Evolutionary conservation across 2,888 invertebrate genomes (phyloP).

Genomic region (Lissonota sp.): DNA sequence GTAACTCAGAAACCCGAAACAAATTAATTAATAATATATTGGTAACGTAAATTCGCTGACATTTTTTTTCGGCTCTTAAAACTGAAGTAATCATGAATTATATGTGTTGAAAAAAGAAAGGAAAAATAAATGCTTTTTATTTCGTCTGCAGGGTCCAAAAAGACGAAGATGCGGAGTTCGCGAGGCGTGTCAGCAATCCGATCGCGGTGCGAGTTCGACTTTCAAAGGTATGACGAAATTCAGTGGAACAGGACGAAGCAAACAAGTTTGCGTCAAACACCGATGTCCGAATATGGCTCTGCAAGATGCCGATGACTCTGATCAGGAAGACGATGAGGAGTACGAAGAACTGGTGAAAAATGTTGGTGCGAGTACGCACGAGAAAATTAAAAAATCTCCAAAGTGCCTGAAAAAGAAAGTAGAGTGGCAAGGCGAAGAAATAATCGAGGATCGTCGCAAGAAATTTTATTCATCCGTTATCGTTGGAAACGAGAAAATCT

Average conservation of each 20-base stretch:
- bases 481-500: slow-evolving; percentile 84
- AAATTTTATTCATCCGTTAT: slow-evolving; percentile 81
- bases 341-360: too few species aligned
- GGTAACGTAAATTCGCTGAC: too few species aligned
- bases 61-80: not conserved
- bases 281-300: slow-evolving; percentile 92
- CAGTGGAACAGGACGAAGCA: slow-evolving; percentile 88
- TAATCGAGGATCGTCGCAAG: slow-evolving; percentile 85
- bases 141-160: slow-evolving; percentile 84
- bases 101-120: not conserved
- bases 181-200: slow-evolving; percentile 90
- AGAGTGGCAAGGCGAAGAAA: too few species aligned
- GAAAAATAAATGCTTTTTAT: too few species aligned
- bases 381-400: slow-evolving; percentile 72
- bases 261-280: slow-evolving; percentile 88
- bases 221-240: slow-evolving; percentile 93
- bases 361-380: slow-evolving; percentile 30
- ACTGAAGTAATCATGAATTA: not conserved
- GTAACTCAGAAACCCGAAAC: too few species aligned
- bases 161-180: slow-evolving; percentile 91
- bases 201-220: slow-evolving; percentile 90
- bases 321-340: too few species aligned
- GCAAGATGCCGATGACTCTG: slow-evolving; percentile 88
- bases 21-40: too few species aligned
- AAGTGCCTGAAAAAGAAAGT: slow-evolving; percentile 83